Conservation (phyloP, 2,113 vertebrate genomes). For the Hemiscyllium ocellatum region DNA sequence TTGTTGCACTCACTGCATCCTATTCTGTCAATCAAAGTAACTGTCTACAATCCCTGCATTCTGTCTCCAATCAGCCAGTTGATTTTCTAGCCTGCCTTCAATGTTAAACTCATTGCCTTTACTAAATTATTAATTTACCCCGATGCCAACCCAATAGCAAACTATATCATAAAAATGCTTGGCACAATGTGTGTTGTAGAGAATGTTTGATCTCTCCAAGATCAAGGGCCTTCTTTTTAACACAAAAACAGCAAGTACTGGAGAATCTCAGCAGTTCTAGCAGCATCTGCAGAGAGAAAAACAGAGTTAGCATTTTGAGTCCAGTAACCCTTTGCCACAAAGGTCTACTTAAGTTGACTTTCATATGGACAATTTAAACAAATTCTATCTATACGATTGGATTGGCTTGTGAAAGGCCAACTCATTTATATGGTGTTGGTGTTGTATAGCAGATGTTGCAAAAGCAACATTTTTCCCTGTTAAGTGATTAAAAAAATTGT, state of each 20-base stretch:
- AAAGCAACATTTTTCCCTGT: not conserved
- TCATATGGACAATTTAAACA: not conserved
- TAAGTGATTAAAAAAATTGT: not conserved
- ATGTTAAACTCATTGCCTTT: not conserved
- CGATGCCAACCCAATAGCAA: not conserved
- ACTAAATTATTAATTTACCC: not conserved
- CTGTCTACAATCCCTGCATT: no score
- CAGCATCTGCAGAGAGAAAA: no score
- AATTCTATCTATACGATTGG: not conserved
- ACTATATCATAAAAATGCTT: not conserved
- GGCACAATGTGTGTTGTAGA: not conserved
- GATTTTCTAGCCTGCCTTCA: no score
- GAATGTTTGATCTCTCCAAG: not conserved
- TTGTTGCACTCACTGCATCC: no score
- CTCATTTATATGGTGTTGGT: not conserved
- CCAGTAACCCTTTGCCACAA: no score
- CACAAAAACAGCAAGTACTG: no score
- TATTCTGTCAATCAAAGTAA: no score
- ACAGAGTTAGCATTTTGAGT: no score
- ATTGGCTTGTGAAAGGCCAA: not conserved
- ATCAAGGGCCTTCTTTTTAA: not conserved
- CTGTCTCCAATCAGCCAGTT: no score
- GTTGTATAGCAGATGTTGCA: not conserved
- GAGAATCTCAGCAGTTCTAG: no score
- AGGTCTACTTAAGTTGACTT: not conserved